Base-by-base conservation (phyloP, 2,113 vertebrate species). In the Oncorhynchus nerka region DNA sequence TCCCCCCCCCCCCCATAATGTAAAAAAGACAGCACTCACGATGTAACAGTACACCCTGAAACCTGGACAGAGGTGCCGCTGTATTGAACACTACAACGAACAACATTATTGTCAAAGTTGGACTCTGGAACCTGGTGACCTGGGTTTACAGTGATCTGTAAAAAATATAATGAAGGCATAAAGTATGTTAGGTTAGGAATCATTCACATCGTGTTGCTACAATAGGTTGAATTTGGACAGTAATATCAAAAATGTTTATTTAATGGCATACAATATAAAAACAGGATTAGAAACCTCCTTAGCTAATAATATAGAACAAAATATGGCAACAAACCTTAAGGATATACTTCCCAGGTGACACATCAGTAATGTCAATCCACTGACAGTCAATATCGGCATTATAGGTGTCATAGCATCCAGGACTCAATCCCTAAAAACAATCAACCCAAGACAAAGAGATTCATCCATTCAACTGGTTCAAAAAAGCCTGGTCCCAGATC, bases 361-460 rank as follows among this genome's bases (percentile, higher is more conserved):
- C 91, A 34, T 94, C 93, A 0, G 92, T 94, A 84, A 94, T 92
- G 81, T 94, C 93, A 73, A 94, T 93, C 93, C 93, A 94, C 88
- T 94, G 93, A 68, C 93, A 94, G 92, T 94, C 93, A n/a, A 94
- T 93, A 81, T 94, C 93, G 0, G 93, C 93, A 49, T 86, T 93
- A 86, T 94, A 94, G 11, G 91, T 94, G 84, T 94, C 93, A 48
- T 94, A 94, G 26, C 93, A 94, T 26, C 93, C 93, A 0, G 93
- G 93, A 85, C 93, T 94, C 85, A 94, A 77, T 61, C 93, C 93
- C 93, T 94, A 73, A 75, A 75, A 51, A 82, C 74, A 73, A 16
- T 34, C 59, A 62, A 45, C 22, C 20, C 45, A 68, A 64, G 13
- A 48, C 12, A n/a, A 59, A 28, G 19, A 34, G 15, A 62, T 2